These are phyloP conservation scores for Tipula confusa DNA, from an alignment of 2,888 invertebrate species.

Conservation along the genomic window DNA sequence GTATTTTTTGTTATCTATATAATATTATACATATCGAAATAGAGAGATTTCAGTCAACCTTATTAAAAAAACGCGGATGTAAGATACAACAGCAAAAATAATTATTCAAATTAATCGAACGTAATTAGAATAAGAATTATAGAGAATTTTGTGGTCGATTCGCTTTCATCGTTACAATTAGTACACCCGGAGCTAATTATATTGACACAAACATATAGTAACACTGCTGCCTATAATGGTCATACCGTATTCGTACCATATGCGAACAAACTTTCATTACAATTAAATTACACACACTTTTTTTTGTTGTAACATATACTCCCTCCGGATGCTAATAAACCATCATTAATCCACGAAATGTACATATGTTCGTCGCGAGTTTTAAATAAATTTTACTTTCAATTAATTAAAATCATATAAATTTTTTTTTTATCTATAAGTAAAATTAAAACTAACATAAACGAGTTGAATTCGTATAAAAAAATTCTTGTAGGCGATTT, in stretches of 20 bases:
- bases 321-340: constrained; percentile 12
- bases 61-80: neutral
- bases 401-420: constrained; percentile 9
- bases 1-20: too few relatives aligned
- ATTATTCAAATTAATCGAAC: neutral
- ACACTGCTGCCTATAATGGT: neutral
- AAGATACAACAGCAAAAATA: neutral
- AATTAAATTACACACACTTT: neutral
- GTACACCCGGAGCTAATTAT: neutral
- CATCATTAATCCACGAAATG: constrained; percentile 16
- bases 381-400: neutral
- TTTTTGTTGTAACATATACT: too few relatives aligned
- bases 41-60: neutral
- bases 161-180: neutral
- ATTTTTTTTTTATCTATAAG: neutral
- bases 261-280: neutral
- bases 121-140: neutral
- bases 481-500: neutral
- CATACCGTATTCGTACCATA: too few relatives aligned
- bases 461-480: neutral
- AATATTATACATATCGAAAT: too few relatives aligned
- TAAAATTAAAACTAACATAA: neutral
- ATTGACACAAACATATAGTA: neutral
- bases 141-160: neutral
- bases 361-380: neutral